Evolutionary conservation across 35 echinoderm and acorn worm species (phyloP), one percentile per base, ranked within the genome.

Genomic region (Patiria miniata): DNA sequence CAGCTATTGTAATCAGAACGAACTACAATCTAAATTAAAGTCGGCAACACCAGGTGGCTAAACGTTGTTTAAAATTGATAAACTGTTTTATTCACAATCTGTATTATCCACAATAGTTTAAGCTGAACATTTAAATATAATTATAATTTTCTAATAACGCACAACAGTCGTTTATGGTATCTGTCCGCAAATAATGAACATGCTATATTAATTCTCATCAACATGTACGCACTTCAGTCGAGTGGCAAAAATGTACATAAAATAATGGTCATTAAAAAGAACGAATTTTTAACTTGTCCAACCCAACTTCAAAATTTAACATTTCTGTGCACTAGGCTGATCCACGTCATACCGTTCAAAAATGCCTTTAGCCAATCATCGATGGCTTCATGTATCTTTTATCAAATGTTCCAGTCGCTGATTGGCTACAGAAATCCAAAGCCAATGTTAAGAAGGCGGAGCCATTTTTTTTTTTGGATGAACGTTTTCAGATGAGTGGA

Each of bases 231-330:
- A 73, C 30, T 36, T 34, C 65, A 73, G 1, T 73, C 26, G 34
- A 32, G 65, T 73, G 65, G 65, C 65, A 32, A 73, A 73, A 73
- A 73, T 73, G 65, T 73, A 73, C 65, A 73, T 73, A 73, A 73
- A 32, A 73, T 12, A 12, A n/a, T n/a, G 4, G 12, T 47, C 4
- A 4, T 47, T 47, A 73, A 73, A 73, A 32, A 73, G 14, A 26
- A 73, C 15, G 14, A 34, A 28, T 73, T 21, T 28, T 32, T 26
- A 30, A 26, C 34, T 36, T 73, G 7, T 32, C 26, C 26, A 30
- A 73, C 65, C 65, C 29, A 23, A 34, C 65, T 73, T 73, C 65
- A 9, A 73, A 73, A 73, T 32, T 26, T 0, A 0, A n/a, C 26
- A 32, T 29, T 32, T 73, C 21, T 73, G 34, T 73, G 29, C 29